Evolutionary conservation across 2,797 vertebrate species (phyloP).

Genomic region (Coregonus suidteri): DNA sequence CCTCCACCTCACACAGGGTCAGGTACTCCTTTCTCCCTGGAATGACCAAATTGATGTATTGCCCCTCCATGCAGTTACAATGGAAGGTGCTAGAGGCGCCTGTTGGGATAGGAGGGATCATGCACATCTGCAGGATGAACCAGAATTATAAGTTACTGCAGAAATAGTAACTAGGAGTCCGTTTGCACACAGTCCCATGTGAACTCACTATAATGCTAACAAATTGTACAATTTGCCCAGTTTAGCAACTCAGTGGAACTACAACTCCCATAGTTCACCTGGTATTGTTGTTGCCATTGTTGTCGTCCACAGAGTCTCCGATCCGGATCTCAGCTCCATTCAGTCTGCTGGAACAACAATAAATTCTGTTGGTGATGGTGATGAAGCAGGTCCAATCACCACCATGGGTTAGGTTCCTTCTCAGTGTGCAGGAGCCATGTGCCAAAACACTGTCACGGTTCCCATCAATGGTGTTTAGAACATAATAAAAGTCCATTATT

Average conservation of each 20-base stretch:
- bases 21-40: background rate
- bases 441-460: background rate
- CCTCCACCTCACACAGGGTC: background rate
- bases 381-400: background rate
- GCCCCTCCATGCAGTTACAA: constrained; percentile 2
- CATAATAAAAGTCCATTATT: too few species aligned
- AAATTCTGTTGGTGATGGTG: background rate
- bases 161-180: too few species aligned
- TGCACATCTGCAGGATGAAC: background rate
- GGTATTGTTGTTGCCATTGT: constrained; percentile 13
- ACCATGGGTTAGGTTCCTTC: background rate
- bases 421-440: constrained; percentile 4
- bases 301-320: background rate
- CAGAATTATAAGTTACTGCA: background rate
- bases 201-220: too few species aligned
- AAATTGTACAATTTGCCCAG: too few species aligned
- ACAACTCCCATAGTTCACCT: background rate
- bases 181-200: too few species aligned
- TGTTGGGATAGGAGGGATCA: background rate
- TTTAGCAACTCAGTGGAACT: too few species aligned
- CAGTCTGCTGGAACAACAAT: background rate
- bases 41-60: background rate
- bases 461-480: background rate
- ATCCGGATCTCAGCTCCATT: constrained; percentile 8
- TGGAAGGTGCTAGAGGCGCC: constrained; percentile 22